These are phyloP conservation scores for Archaeoteleia sp. DNA, from an alignment of 2,888 invertebrate species.

Conservation along the genomic window DNA sequence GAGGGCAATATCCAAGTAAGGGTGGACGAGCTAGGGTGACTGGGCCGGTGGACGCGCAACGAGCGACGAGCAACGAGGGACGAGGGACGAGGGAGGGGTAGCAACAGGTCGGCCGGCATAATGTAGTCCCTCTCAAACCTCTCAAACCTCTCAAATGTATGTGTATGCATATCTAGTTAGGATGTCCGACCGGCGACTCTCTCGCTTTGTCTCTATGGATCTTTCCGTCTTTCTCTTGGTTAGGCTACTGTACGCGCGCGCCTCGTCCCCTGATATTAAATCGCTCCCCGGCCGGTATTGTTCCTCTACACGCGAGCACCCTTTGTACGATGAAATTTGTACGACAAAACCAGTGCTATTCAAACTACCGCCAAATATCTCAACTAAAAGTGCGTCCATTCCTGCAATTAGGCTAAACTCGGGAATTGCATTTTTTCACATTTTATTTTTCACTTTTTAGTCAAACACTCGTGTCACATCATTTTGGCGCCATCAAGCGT, in stretches of 20 bases:
- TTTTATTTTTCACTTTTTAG: too few relatives aligned
- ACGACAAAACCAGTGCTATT: too few relatives aligned
- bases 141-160: too few relatives aligned
- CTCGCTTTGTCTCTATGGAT: neutral
- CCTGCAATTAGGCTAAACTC: too few relatives aligned
- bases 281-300: constrained; percentile 6
- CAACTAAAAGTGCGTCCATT: too few relatives aligned
- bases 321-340: neutral
- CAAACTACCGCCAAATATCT: too few relatives aligned
- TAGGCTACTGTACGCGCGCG: neutral
- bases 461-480: too few relatives aligned
- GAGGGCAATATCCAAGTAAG: too few relatives aligned
- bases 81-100: constrained; percentile 38
- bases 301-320: constrained; percentile 6
- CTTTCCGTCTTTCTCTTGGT: neutral
- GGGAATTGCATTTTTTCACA: too few relatives aligned
- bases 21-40: constrained; percentile 31
- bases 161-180: constrained; percentile 36
- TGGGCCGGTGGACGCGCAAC: too few relatives aligned
- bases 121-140: constrained; percentile 22
- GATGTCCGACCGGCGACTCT: constrained; percentile 26
- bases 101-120: constrained; percentile 52
- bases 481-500: too few relatives aligned
- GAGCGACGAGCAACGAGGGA: too few relatives aligned
- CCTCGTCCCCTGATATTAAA: neutral